phyloP scores from a whole-genome alignment of 23 tunicate species.

The Pegea sp. region DNA sequence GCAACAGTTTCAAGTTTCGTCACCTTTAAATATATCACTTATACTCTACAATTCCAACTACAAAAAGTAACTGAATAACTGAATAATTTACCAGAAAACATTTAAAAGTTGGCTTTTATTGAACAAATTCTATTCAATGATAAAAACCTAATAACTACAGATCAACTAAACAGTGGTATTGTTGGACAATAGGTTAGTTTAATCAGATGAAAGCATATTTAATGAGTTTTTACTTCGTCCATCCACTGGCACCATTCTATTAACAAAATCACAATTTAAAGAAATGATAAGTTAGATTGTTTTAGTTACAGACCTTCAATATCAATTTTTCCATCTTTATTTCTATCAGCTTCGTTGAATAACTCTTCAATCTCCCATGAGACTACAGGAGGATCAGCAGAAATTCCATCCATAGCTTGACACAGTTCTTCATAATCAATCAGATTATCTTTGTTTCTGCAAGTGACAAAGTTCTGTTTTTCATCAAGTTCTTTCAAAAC shows the following conservation, averaged over 20 bases:
- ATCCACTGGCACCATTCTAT: conserved; percentile 73
- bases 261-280: not conserved
- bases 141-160: no score
- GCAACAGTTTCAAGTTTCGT: no score
- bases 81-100: no score
- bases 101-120: no score
- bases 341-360: conserved; percentile 82
- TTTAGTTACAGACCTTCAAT: conserved; percentile 42
- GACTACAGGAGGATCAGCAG: conserved; percentile 51
- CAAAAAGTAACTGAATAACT: no score
- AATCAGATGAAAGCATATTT: not conserved
- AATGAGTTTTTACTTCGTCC: conserved; percentile 47
- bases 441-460: conserved; percentile 72
- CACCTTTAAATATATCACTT: no score
- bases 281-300: not conserved
- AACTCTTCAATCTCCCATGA: conserved; percentile 78
- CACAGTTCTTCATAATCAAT: conserved; percentile 67
- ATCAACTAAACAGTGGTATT: no score
- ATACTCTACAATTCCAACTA: no score
- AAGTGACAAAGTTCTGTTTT: not conserved
- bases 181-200: not conserved
- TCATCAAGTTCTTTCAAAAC: no score
- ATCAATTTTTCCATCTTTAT: conserved; percentile 85
- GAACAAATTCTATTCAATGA: no score
- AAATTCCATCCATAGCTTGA: conserved; percentile 12